Conservation (phyloP, 1,140 invertebrate genomes). For the Cyclargus thomasi region DNA sequence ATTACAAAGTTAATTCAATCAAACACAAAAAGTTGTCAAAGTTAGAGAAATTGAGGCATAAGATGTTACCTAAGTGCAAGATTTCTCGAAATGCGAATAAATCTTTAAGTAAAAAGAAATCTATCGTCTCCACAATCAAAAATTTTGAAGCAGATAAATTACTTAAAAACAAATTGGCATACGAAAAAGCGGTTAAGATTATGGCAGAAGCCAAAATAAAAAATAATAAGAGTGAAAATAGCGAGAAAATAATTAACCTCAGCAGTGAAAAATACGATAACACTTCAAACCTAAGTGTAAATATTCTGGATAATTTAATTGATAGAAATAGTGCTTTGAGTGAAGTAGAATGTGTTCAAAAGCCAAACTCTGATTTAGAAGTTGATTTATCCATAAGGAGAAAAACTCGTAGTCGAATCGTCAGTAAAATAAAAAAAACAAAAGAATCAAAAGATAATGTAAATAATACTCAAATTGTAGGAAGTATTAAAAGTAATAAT, state of each 20-base stretch:
- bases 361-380: too few species aligned
- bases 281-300: neutral
- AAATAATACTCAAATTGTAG: neutral
- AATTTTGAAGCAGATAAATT: slow-evolving; percentile 25
- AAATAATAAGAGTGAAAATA: slow-evolving; percentile 25
- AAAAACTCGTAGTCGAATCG: neutral
- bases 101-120: slow-evolving; percentile 25
- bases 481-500: neutral
- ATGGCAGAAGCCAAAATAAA: slow-evolving; percentile 47
- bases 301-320: neutral
- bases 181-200: slow-evolving; percentile 54
- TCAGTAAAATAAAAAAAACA: neutral
- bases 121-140: slow-evolving; percentile 23
- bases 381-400: too few species aligned
- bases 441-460: neutral
- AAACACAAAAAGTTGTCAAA: slow-evolving; percentile 42
- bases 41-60: slow-evolving; percentile 46
- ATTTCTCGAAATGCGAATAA: slow-evolving; percentile 34
- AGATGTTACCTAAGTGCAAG: slow-evolving; percentile 49
- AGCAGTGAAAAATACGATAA: neutral
- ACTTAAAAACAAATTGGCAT: slow-evolving; percentile 45
- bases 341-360: too few species aligned
- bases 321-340: neutral
- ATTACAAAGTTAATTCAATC: slow-evolving; percentile 22
- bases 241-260: slow-evolving; percentile 4